Conservation (phyloP, 92 coral and sea anemone species). For the Parazoanthus darwini region DNA sequence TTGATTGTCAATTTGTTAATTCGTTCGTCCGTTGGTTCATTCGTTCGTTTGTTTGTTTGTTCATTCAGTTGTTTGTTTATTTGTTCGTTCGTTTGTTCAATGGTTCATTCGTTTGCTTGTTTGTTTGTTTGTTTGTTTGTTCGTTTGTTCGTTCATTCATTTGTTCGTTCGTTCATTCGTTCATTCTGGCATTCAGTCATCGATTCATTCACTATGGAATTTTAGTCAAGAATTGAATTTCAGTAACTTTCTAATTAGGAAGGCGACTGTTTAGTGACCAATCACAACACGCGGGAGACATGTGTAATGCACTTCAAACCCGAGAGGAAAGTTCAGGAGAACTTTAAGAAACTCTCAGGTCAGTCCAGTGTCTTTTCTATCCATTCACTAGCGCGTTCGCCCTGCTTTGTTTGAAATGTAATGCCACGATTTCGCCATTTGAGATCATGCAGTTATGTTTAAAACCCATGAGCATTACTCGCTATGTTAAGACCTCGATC, state of each 20-base stretch:
- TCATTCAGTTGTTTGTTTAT: too few relatives aligned
- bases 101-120: too few relatives aligned
- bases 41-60: neutral
- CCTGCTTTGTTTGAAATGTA: too few relatives aligned
- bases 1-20: neutral
- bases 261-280: slow-evolving; percentile 90
- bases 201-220: too few relatives aligned
- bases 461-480: too few relatives aligned
- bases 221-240: too few relatives aligned
- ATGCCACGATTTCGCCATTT: too few relatives aligned
- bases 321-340: slow-evolving; percentile 87
- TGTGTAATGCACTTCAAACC: slow-evolving; percentile 91
- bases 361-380: neutral
- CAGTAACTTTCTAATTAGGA: slow-evolving; percentile 55
- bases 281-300: slow-evolving; percentile 84
- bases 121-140: too few relatives aligned
- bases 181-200: too few relatives aligned
- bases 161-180: neutral
- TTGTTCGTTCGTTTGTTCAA: neutral
- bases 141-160: neutral
- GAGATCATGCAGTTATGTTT: too few relatives aligned
- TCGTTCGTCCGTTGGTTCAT: neutral
- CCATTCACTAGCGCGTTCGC: too few relatives aligned
- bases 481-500: too few relatives aligned
- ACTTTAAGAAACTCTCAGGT: slow-evolving; percentile 88